Conservation (phyloP, 2,113 vertebrate species). For the Chaetura pelagica region DNA sequence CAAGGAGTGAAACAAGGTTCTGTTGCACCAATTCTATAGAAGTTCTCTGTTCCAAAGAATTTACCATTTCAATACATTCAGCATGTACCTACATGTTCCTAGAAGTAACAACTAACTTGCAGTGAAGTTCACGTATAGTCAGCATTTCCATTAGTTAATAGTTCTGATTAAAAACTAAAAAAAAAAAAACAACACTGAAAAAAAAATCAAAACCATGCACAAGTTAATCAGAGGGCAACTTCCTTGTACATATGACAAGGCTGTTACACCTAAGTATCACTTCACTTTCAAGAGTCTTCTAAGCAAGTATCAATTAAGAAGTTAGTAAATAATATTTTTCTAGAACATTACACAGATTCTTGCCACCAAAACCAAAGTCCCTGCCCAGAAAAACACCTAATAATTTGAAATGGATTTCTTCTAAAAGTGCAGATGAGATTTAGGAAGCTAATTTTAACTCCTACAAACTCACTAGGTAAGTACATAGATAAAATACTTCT, state of each 20-base stretch:
- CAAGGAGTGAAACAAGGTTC: background rate
- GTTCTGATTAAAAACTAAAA: background rate
- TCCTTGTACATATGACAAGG: background rate
- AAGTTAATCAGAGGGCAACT: background rate
- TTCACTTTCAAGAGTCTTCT: background rate
- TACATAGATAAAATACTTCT: background rate
- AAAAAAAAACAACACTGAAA: background rate
- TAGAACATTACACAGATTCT: background rate
- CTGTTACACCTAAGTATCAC: background rate
- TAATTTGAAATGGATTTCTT: background rate
- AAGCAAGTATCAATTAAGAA: background rate
- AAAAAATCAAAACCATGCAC: background rate
- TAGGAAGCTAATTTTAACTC: background rate
- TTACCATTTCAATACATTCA: background rate
- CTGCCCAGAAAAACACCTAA: background rate
- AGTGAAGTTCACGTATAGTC: background rate
- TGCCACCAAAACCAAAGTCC: background rate
- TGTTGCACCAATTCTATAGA: background rate
- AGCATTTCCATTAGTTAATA: background rate
- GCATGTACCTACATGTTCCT: accelerated
- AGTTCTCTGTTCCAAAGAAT: background rate
- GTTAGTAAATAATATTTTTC: background rate
- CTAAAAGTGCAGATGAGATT: background rate
- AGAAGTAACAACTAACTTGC: background rate
- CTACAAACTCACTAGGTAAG: background rate